phyloP scores from a whole-genome alignment of 2,797 vertebrate genomes.

The Anas bahamensis region DNA sequence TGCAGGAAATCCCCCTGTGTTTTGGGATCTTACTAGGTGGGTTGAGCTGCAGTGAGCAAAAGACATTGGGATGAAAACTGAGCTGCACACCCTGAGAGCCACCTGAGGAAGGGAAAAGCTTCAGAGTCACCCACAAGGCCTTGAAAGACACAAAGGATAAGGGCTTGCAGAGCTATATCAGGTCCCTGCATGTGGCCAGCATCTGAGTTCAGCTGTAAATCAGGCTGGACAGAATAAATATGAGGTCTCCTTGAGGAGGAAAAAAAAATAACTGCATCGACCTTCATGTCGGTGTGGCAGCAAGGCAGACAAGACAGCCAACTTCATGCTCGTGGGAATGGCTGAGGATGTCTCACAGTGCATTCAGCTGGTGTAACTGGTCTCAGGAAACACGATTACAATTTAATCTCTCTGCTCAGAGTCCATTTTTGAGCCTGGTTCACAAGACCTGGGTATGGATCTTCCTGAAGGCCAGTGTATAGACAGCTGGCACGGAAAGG shows the following conservation, averaged over 20 bases:
- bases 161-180: neutral
- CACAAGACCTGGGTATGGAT: neutral
- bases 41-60: neutral
- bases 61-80: neutral
- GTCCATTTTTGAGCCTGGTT: neutral
- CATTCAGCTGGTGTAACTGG: neutral
- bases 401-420: neutral
- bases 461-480: neutral
- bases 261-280: neutral
- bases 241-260: neutral
- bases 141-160: neutral
- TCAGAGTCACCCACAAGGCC: neutral
- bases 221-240: neutral
- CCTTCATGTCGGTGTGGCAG: neutral
- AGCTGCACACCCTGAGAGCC: neutral
- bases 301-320: neutral
- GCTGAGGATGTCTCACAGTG: neutral
- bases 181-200: neutral
- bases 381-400: neutral
- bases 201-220: neutral
- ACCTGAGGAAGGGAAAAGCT: neutral
- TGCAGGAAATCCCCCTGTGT: neutral
- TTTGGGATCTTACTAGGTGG: slow-evolving; percentile 3
- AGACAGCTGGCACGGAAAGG: neutral
- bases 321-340: neutral